Evolutionary conservation across 1,140 invertebrate genomes (phyloP), one percentile per base, ranked within the genome.

Genomic region (Ooceraea biroi): DNA sequence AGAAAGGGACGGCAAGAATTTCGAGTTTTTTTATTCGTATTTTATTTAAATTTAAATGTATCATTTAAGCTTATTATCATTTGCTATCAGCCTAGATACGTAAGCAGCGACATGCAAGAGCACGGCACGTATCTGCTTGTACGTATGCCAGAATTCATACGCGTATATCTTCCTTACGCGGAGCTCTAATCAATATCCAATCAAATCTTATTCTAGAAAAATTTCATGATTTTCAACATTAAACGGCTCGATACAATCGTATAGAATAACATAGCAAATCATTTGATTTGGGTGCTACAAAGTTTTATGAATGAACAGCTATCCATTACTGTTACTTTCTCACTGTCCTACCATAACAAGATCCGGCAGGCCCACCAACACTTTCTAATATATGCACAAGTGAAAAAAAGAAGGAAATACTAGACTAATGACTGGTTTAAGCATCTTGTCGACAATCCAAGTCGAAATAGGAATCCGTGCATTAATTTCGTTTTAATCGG

Each of bases 181-280:
- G 3, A 7, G n/a, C 76, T 46, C 60, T 69, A 85, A 91, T 88
- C 88, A 89, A 86, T 36, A 36, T 87, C 89, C 44, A 83, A 77
- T 68, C 55, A 73, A 72, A 61, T 90, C 78, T 66, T 48, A 85
- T 77, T 78, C 30, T 48, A 68, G 71, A 72, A 58, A 86, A 92
- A 87, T 88, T 85, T 74, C 85, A 78, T 65, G 68, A 74, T 91
- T 91, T 91, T 84, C 63, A 78, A 71, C 55, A 57, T 88, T 86
- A 92, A 91, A 92, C 91, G 83, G 91, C 92, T 66, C 84, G 91
- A 91, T 91, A 91, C 89, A 7, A 2, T 36, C 7, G 36, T 36
- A 36, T 36, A 7, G 2, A 2, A 7, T 36, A 36, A 3, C 22
- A 25, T 41, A 27, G 12, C 19, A 36, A 80, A 41, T 11, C 46